Evolutionary conservation across 1,140 invertebrate species (phyloP), one percentile per base, ranked within the genome.

Genomic region (Choristoneura fumiferana): DNA sequence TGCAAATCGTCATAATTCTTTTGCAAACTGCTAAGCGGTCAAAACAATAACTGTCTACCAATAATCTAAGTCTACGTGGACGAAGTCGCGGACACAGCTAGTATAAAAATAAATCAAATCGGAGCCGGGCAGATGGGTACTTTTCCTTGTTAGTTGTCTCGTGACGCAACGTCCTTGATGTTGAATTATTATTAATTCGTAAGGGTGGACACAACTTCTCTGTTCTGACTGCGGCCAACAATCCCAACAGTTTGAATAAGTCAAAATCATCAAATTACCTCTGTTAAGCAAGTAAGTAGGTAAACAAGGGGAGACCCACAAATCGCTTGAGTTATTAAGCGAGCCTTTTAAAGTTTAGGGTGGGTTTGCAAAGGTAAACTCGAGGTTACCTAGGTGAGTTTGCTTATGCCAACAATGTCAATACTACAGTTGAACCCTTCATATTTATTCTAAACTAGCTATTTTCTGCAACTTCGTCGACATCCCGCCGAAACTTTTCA

Each of bases 201-300:
- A 14, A 54, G 33, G 9, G 43, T 54, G 39, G 59, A 67, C 59
- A 64, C 14, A 40, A 54, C 54, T 56, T 45, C 37, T 56, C 59
- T 37, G 53, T 55, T 60, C 59, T 15, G 53, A 52, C 38, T 55
- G 55, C 60, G 58, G 59, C 57, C 57, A 63, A 71, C 67, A 78
- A 70, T 71, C 62, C 71, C 63, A 62, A 67, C 65, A 71, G 76
- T 65, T 78, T 80, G 71, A 85, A 84, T 84, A 78, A 86, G 81
- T 86, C 79, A 81, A 81, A 87, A 85, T 88, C 82, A 88, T 86
- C 83, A 86, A 88, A 88, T 87, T 80, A 83, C 76, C 79, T 81
- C 68, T 73, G 72, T 71, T 75, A 81, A 82, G 70, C 73, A 77
- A 83, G 75, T 76, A 77, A 74, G 78, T 76, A 77, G 73, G 78